Evolutionary conservation across 1,140 invertebrate genomes (phyloP).

Genomic region (Tachypleus tridentatus): DNA sequence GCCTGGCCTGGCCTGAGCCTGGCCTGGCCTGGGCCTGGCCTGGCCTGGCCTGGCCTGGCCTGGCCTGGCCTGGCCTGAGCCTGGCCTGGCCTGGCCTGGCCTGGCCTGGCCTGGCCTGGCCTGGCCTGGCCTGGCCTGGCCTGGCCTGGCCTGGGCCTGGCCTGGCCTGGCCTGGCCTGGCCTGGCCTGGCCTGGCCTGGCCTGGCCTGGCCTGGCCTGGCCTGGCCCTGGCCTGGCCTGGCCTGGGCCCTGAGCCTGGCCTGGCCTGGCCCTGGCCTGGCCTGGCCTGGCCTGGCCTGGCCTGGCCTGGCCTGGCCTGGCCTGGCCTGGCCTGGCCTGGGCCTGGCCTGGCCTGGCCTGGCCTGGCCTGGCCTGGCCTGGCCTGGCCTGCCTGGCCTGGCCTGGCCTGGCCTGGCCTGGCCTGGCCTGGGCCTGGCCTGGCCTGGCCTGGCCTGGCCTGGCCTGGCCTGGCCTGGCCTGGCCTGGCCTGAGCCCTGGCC

Average conservation of each 20-base stretch:
- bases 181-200: conserved; percentile 26
- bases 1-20: conserved; percentile 23
- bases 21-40: conserved; percentile 25
- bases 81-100: conserved; percentile 25
- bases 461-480: conserved; percentile 21
- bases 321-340: conserved; percentile 26
- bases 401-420: conserved; percentile 21
- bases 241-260: too few relatives aligned
- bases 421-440: conserved; percentile 25
- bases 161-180: conserved; percentile 23
- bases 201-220: conserved; percentile 26
- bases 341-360: conserved; percentile 18
- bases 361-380: conserved; percentile 22
- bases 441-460: conserved; percentile 22
- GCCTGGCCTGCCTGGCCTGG: too few relatives aligned
- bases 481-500: conserved; percentile 24
- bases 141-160: conserved; percentile 22
- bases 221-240: too few relatives aligned
- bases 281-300: conserved; percentile 24
- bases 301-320: conserved; percentile 23
- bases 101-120: conserved; percentile 22
- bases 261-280: too few relatives aligned
- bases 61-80: conserved; percentile 23
- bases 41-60: conserved; percentile 24
- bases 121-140: conserved; percentile 23